Conservation (phyloP, 2,797 vertebrate species). For the Phataginus tricuspis region DNA sequence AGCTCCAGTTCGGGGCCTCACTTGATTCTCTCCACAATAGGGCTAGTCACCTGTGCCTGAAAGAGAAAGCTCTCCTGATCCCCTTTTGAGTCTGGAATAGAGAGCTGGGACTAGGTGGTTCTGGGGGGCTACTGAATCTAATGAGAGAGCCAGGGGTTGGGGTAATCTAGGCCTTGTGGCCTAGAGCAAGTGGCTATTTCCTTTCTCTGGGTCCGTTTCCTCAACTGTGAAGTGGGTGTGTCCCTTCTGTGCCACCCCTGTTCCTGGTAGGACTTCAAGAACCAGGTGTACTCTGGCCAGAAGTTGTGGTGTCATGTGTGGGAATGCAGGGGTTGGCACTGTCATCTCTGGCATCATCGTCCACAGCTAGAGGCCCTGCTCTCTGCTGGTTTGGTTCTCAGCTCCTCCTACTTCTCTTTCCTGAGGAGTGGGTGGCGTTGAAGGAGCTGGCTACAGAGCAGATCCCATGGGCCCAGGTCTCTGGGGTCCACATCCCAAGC, state of each 20-base stretch:
- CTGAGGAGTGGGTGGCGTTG: neutral
- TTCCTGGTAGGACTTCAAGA: neutral
- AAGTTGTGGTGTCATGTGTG: neutral
- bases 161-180: neutral
- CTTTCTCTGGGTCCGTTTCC: conserved; percentile 4
- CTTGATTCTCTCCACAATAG: neutral
- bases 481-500: neutral
- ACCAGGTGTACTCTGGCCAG: neutral
- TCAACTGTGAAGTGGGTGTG: conserved; percentile 46
- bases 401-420: neutral
- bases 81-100: neutral
- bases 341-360: neutral
- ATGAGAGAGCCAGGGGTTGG: neutral
- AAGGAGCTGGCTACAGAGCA: neutral
- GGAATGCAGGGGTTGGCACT: neutral
- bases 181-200: neutral
- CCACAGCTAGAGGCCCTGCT: neutral
- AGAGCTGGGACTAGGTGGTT: neutral
- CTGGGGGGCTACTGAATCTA: neutral
- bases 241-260: neutral
- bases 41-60: neutral
- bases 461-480: neutral
- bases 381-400: neutral
- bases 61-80: neutral
- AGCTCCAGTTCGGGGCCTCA: neutral